Evolutionary conservation across 1,140 invertebrate genomes (phyloP).

Genomic region (Zaprionus ghesquierei): DNA sequence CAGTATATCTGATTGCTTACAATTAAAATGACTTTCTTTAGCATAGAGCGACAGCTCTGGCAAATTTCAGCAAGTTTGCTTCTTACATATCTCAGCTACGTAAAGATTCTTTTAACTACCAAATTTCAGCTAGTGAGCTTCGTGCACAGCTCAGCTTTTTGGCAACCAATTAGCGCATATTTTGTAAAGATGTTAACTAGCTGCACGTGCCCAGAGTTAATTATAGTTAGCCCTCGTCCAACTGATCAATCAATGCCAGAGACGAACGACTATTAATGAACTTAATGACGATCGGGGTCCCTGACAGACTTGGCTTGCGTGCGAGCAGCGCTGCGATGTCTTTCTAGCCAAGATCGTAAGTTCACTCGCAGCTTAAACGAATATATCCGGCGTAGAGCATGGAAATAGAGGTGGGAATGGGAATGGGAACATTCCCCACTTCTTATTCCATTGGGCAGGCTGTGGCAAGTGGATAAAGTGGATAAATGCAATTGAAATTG

Average conservation of each 20-base stretch:
- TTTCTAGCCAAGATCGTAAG: neutral
- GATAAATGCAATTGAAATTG: conserved; percentile 49
- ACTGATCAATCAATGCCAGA: conserved; percentile 26
- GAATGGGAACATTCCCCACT: neutral
- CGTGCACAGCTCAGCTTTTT: neutral
- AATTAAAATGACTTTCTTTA: neutral
- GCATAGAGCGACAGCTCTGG: neutral
- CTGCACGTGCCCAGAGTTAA: conserved; percentile 17
- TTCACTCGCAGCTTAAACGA: neutral
- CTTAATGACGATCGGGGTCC: conserved; percentile 2
- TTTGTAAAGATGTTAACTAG: conserved; percentile 1
- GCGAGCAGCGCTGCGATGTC: neutral
- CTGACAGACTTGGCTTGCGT: conserved; percentile 5
- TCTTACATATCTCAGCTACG: no score
- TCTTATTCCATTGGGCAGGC: neutral
- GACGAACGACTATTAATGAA: neutral
- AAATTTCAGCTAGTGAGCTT: neutral
- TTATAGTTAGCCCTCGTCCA: neutral
- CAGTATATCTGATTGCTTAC: no score
- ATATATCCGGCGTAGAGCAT: conserved; percentile 26
- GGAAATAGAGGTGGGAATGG: conserved; percentile 16
- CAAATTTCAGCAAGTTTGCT: neutral
- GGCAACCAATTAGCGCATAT: neutral
- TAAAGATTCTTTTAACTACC: no score
- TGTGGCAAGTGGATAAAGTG: conserved; percentile 38